Conservation (phyloP, 2,888 invertebrate species). For the Panzeria rudis region DNA sequence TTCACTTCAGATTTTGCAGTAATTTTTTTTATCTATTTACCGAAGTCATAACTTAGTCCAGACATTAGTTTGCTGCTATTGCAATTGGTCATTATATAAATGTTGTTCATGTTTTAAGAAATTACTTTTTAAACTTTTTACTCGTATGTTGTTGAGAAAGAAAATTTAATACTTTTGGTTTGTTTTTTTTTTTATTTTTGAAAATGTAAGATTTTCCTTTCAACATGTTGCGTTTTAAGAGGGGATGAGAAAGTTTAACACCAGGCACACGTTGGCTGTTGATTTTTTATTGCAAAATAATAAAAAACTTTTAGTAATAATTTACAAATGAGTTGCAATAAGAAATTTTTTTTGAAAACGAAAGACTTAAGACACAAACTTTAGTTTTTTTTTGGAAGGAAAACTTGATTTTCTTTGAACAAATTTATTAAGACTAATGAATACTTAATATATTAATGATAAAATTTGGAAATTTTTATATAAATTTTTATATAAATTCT, state of each 20-base stretch:
- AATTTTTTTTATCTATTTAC: slow-evolving; percentile 4
- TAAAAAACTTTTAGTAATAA: slow-evolving; percentile 5
- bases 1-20: slow-evolving; percentile 39
- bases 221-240: slow-evolving; percentile 16
- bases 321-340: slow-evolving; percentile 22
- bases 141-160: not conserved
- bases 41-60: slow-evolving; percentile 45
- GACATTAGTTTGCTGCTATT: slow-evolving; percentile 34
- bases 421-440: not conserved
- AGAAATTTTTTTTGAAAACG: slow-evolving; percentile 19
- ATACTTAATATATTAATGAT: not conserved
- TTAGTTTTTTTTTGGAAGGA: not conserved
- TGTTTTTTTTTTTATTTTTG: not conserved
- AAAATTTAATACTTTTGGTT: slow-evolving; percentile 22
- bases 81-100: slow-evolving; percentile 63
- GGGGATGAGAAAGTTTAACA: slow-evolving; percentile 6
- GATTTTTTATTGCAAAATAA: slow-evolving; percentile 9
- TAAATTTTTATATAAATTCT: too few relatives aligned
- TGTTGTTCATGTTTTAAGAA: slow-evolving; percentile 60
- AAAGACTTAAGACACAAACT: slow-evolving; percentile 3
- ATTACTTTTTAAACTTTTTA: slow-evolving; percentile 46
- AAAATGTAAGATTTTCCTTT: slow-evolving; percentile 13
- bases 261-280: slow-evolving; percentile 28
- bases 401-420: not conserved
- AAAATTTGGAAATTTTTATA: not conserved